Percentiles rank a stretch among this genome's conserved stretches.
These are phyloP conservation scores for Trichonephila clavata DNA, from an alignment of 1,140 invertebrate species.

Conservation along the genomic window DNA sequence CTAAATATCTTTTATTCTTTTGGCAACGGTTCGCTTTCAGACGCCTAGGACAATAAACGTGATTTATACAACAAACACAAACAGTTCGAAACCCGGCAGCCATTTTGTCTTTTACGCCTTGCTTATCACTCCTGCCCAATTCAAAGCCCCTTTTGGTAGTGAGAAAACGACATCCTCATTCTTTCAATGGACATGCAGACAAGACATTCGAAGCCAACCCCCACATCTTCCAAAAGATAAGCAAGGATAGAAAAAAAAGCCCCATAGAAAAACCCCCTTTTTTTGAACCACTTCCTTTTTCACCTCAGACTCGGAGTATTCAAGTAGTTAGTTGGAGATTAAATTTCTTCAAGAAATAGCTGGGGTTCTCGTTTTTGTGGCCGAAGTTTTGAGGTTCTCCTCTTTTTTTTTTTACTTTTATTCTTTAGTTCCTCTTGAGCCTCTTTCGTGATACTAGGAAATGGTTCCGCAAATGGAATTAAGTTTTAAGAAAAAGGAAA, in stretches of 20 bases:
- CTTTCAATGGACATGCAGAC: slow-evolving; percentile 51
- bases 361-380: background rate
- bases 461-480: slow-evolving; percentile 38
- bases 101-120: background rate
- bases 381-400: background rate
- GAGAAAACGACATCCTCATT: slow-evolving; percentile 33
- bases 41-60: slow-evolving; percentile 13
- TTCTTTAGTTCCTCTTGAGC: background rate
- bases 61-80: slow-evolving; percentile 47
- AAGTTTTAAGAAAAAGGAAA: slow-evolving; percentile 31
- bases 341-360: slow-evolving; percentile 11
- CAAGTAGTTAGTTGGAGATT: slow-evolving; percentile 43
- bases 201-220: slow-evolving; percentile 26
- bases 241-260: background rate
- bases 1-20: no score
- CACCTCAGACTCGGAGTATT: background rate
- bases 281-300: background rate
- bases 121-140: background rate
- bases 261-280: background rate
- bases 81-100: slow-evolving; percentile 1
- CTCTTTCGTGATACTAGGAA: slow-evolving; percentile 6
- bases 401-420: background rate
- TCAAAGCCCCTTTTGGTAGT: background rate
- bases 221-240: slow-evolving; percentile 10
- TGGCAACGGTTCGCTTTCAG: background rate